Conservation (phyloP, 2,888 invertebrate genomes). For the Drosophila picticornis region DNA sequence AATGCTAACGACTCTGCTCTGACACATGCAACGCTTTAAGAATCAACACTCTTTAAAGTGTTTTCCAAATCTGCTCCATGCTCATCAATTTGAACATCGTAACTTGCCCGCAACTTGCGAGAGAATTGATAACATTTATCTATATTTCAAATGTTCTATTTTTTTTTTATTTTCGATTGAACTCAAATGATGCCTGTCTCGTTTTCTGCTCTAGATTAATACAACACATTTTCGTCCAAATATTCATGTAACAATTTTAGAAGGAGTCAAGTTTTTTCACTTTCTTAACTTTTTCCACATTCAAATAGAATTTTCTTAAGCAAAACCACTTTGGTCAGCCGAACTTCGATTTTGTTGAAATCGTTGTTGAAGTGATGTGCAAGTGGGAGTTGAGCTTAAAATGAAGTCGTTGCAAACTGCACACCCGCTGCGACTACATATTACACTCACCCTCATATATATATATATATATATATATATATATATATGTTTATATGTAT, state of each 20-base stretch:
- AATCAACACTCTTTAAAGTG: slow-evolving; percentile 20
- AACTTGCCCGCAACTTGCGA: not conserved
- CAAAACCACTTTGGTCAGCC: not conserved
- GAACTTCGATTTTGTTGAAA: not conserved
- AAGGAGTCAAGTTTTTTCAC: not conserved
- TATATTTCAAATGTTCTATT: not conserved
- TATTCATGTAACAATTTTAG: not conserved
- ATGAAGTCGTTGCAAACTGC: slow-evolving; percentile 21
- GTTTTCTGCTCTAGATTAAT: not conserved
- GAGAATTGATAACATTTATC: not conserved
- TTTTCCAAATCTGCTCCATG: not conserved
- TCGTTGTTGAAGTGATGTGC: slow-evolving; percentile 10
- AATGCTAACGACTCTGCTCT: slow-evolving; percentile 53
- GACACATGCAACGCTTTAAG: slow-evolving; percentile 34
- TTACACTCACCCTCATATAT: slow-evolving; percentile 17
- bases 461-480: slow-evolving; percentile 5
- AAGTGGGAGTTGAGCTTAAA: slow-evolving; percentile 9
- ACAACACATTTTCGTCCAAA: not conserved
- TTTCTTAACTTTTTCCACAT: not conserved
- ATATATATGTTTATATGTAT: slow-evolving; percentile 2
- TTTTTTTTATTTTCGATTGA: not conserved
- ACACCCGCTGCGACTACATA: not conserved
- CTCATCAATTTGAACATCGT: not conserved
- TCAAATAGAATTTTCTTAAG: not conserved
- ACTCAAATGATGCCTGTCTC: not conserved